Evolutionary conservation across 2,113 vertebrate species (phyloP).

Genomic region (Plectropomus leopardus): DNA sequence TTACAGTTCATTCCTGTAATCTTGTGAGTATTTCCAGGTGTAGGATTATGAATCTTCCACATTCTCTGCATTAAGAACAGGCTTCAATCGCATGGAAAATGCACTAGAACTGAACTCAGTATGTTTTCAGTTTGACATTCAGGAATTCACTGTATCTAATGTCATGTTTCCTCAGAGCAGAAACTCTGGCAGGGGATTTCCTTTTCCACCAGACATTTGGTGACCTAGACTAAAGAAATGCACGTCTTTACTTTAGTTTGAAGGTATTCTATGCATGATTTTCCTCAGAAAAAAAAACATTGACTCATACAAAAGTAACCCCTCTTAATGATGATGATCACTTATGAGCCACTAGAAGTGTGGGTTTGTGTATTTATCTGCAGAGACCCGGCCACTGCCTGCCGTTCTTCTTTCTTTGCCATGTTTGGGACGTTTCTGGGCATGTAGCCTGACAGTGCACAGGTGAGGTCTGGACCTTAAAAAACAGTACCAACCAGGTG

Average conservation of each 20-base stretch:
- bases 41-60: background rate
- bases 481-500: too few relatives aligned
- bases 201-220: constrained; percentile 22
- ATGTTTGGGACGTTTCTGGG: too few relatives aligned
- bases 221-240: background rate
- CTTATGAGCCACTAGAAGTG: too few relatives aligned
- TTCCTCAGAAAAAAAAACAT: too few relatives aligned
- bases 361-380: too few relatives aligned
- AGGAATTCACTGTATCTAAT: constrained; percentile 32
- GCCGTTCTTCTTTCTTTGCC: too few relatives aligned
- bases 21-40: background rate
- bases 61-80: constrained; percentile 11
- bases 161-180: constrained; percentile 22
- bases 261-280: too few relatives aligned
- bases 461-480: too few relatives aligned
- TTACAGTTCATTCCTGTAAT: background rate
- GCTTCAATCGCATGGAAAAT: background rate
- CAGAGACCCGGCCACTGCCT: too few relatives aligned
- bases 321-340: too few relatives aligned
- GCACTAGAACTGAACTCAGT: background rate
- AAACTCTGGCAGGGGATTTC: background rate
- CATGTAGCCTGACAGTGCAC: too few relatives aligned
- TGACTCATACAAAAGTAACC: too few relatives aligned
- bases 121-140: constrained; percentile 33
- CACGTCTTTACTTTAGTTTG: constrained; percentile 9